Evolutionary conservation across 92 coral and sea anemone species (phyloP), one percentile per base, ranked within the genome.

Genomic region (Zoanthus sansibaricus): DNA sequence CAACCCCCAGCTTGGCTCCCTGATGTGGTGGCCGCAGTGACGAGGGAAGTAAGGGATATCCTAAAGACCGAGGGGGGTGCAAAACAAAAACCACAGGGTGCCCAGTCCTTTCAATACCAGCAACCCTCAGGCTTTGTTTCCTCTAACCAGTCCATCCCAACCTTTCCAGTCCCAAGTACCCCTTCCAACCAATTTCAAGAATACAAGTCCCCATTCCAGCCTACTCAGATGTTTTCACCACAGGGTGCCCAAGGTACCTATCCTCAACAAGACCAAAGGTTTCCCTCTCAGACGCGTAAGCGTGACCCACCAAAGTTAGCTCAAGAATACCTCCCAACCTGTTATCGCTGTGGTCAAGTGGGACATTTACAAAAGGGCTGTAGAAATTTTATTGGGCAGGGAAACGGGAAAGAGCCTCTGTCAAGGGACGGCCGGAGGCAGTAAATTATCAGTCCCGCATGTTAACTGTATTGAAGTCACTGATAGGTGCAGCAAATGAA

Each of bases 31-130:
- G 75, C 75, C 9, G 75, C 75, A 70, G 75, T 70, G 75, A 70
- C 46, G 75, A 70, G 75, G 75, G 44, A 70, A 70, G 75, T 70
- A 30, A 70, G 75, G 75, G 44, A 70, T 70, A 70, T 70, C 5
- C 46, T 70, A 70, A 70, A 25, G 14, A 70, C 75, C 75, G 47
- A 70, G 75, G 75, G 75, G 9, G 75, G 47, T 30, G 75, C 75
- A 70, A 70, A 70, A 9, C 75, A 70, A 21, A 69, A 30, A 30
- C 75, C 32, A 70, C 71, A 30, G 75, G 75, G 75, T 30, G 46
- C 75, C 75, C 75, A 70, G 75, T 70, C 75, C 75, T 70, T 70
- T 70, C 75, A 70, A 25, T 70, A 70, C 75, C 75, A 70, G 46
- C 75, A 70, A 70, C 46, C 75, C 75, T 70, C 75, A 31, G 75